Base-by-base conservation (phyloP, 92 coral and sea anemone genomes). In the Umimayanthus kanabou region DNA sequence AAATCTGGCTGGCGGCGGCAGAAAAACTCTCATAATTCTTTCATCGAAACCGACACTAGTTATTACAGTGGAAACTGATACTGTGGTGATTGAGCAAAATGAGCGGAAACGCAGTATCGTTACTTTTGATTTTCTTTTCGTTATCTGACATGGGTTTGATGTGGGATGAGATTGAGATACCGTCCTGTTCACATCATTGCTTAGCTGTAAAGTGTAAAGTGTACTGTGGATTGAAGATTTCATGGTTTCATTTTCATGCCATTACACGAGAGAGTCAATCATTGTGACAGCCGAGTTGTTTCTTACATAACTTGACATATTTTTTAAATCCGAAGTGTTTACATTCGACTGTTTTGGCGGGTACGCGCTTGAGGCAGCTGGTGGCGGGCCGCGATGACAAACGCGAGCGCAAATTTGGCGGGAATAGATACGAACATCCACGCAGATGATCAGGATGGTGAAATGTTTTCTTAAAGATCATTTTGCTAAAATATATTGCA, bases 31-130 rank as follows among this genome's bases (percentile, higher is more conserved):
- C 37, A 72, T 11, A 33, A 72, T 72, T 72, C 76, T 72, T 72
- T 72, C 76, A 72, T 72, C 76, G 40, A 72, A 72, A 72, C 50
- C 50, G 11, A 47, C 69, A 61, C 26, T 72, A 33, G 39, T 71
- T 71, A 28, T 71, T 71, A 71, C 29, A 71, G 76, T 28, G 22
- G 42, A 72, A 29, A 28, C 13, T 33, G 76, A 72, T 72, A 72
- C 22, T 11, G 40, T 29, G 4, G n/a, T 72, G 76, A 72, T 72
- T 29, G 18, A 69, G 10, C 25, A 28, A 10, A 6, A 6, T n/a
- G 73, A n/a, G 33, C 73, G 39, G 76, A 72, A 72, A 29, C 22
- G 20, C 76, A 72, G n/a, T 69, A 69, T 23, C 11, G 29, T 69
- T 9, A 25, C 2, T 13, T 23, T 23, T 0, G 33, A 33, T 71